Base-by-base conservation (phyloP, 2,113 vertebrate species). In the Megatriorchis doriae region DNA sequence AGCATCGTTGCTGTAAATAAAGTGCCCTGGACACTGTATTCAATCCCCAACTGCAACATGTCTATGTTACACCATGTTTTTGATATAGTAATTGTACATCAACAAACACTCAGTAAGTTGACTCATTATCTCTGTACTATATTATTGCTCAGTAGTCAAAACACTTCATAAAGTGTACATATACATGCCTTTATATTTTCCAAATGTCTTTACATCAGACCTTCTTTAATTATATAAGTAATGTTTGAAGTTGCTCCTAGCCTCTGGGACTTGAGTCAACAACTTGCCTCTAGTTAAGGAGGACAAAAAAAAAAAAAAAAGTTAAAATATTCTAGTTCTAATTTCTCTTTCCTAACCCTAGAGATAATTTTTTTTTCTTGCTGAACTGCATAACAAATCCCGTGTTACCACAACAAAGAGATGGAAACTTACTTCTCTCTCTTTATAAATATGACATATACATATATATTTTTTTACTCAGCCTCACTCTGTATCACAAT, bases 211-310 rank as follows among this genome's bases (percentile, higher is more conserved):
- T 45, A 8, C 53, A 53, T 68, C 40, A 61, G 70, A 66, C 58
- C 4, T 81, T 67, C 52, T 89, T 75, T 72, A 87, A 77, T 91
- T 82, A 85, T 68, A 32, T 56, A 94, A 73, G 34, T 56, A 81
- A 61, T 38, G 43, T 88, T 96, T 93, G 90, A 96, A 95, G 96
- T 92, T 88, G 19, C 34, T 88, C 10, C 48, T 96, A 26, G 43
- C 81, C 81, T 75, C 45, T 56, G 90, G 95, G 93, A 73, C 53
- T 82, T 88, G 53, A 97, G 42, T 94, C 66, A 95, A 88, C 87
- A 96, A 29, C 53, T 88, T 80, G 58, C 40, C 27, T 88, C 52
- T 70, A 66, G 73, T 93, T 88, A 91, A 85, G 48, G 40, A 89
- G 47, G 32, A 68, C 38, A 50, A 62, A 78, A 84, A 48, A 16